These are phyloP conservation scores for Dermochelys coriacea DNA, from an alignment of 2,797 vertebrate genomes.

Conservation along the genomic window DNA sequence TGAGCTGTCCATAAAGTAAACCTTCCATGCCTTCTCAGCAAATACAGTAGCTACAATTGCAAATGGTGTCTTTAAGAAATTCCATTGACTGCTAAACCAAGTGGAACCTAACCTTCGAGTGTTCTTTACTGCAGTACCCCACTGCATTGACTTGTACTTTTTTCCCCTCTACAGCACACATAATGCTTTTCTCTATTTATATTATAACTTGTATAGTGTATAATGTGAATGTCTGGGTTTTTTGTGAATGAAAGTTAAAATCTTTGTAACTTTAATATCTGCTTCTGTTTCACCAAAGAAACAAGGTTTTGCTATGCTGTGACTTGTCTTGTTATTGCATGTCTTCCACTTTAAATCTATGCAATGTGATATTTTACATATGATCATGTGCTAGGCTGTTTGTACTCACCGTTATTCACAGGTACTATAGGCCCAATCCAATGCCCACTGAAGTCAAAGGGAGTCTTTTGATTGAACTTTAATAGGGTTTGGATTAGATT, in stretches of 20 bases:
- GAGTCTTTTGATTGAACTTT: slow-evolving; percentile 72
- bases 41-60: background rate
- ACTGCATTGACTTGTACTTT: slow-evolving; percentile 65
- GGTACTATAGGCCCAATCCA: slow-evolving; percentile 12
- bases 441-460: slow-evolving; percentile 53
- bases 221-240: slow-evolving; percentile 93
- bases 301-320: slow-evolving; percentile 86
- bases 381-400: slow-evolving; percentile 49
- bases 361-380: slow-evolving; percentile 78
- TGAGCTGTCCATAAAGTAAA: slow-evolving; percentile 48
- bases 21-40: slow-evolving; percentile 27
- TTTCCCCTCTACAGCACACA: slow-evolving; percentile 86
- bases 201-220: slow-evolving; percentile 92
- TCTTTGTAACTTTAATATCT: slow-evolving; percentile 89
- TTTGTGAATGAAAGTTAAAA: slow-evolving; percentile 88
- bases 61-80: background rate
- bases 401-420: slow-evolving; percentile 38
- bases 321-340: slow-evolving; percentile 86
- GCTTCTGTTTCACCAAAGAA: slow-evolving; percentile 94
- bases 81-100: slow-evolving; percentile 25
- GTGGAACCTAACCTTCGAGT: background rate
- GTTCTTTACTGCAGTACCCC: slow-evolving; percentile 17
- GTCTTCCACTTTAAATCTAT: slow-evolving; percentile 78
- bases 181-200: slow-evolving; percentile 94
- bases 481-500: slow-evolving; percentile 68